Evolutionary conservation across 2,888 invertebrate species (phyloP).

Genomic region (Polyploca ridens): DNA sequence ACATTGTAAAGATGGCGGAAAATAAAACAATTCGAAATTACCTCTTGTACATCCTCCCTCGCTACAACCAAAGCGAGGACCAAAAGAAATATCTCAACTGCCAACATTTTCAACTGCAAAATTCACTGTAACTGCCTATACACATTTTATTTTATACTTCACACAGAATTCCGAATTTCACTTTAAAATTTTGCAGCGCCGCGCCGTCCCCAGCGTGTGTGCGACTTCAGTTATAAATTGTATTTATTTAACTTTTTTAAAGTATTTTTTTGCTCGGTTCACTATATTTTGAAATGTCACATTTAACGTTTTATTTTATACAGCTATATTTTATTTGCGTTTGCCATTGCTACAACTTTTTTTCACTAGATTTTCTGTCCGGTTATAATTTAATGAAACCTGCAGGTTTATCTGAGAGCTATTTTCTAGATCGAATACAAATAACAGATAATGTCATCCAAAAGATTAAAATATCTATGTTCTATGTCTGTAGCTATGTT

Average conservation of each 20-base stretch:
- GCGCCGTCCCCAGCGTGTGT: not conserved
- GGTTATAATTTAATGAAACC: too few species aligned
- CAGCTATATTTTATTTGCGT: not conserved
- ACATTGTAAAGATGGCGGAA: not conserved
- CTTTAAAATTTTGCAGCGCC: constrained; percentile 3
- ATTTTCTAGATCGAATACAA: too few species aligned
- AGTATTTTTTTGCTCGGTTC: constrained; percentile 5
- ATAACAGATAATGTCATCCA: too few species aligned
- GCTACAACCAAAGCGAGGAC: constrained; percentile 15
- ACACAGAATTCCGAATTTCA: constrained; percentile 24
- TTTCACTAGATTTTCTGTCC: not conserved
- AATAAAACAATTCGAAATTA: not conserved
- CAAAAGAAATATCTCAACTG: constrained; percentile 38
- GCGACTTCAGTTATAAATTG: constrained; percentile 1
- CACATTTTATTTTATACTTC: constrained; percentile 53
- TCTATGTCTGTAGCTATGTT: too few species aligned
- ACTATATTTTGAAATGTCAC: constrained; percentile 3
- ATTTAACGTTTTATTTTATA: not conserved
- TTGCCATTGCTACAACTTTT: not conserved
- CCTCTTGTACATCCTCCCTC: not conserved
- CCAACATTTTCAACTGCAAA: constrained; percentile 54
- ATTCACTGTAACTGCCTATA: constrained; percentile 61
- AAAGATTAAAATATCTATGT: too few species aligned
- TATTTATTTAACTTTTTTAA: constrained; percentile 8
- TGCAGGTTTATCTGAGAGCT: too few species aligned